These are phyloP conservation scores for Odontophorus gujanensis DNA, from an alignment of 2,113 vertebrate genomes.

Conservation along the genomic window DNA sequence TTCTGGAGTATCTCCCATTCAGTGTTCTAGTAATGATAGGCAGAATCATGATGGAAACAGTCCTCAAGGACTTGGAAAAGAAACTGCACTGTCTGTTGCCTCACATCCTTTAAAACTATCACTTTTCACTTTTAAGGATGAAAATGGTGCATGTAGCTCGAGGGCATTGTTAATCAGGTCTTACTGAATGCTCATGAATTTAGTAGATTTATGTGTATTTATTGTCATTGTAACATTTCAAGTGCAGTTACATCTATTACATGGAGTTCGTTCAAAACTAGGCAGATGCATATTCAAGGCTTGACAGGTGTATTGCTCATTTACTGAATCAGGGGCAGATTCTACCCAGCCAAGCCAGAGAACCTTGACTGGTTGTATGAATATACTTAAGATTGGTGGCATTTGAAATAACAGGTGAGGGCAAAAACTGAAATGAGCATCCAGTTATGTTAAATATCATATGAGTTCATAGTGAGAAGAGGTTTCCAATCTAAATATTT, in stretches of 20 bases:
- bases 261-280: neutral
- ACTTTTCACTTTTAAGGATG: conserved; percentile 33
- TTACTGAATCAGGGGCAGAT: neutral
- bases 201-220: conserved; percentile 55
- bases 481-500: neutral
- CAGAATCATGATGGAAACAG: neutral
- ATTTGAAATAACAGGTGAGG: neutral
- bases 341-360: neutral
- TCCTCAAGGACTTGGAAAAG: conserved; percentile 23
- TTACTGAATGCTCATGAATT: conserved; percentile 34
- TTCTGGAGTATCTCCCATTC: neutral
- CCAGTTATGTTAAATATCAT: neutral
- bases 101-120: conserved; percentile 27
- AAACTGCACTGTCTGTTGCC: neutral
- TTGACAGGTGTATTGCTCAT: neutral
- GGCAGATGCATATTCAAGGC: neutral
- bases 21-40: neutral
- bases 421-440: neutral
- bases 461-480: neutral
- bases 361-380: neutral
- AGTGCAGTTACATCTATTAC: conserved; percentile 32
- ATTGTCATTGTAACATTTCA: conserved; percentile 49
- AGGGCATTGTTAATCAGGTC: conserved; percentile 44
- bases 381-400: neutral
- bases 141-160: conserved; percentile 20